Evolutionary conservation across 2,797 vertebrate genomes (phyloP), one percentile per base, ranked within the genome.

Genomic region (Pangasius djambal): DNA sequence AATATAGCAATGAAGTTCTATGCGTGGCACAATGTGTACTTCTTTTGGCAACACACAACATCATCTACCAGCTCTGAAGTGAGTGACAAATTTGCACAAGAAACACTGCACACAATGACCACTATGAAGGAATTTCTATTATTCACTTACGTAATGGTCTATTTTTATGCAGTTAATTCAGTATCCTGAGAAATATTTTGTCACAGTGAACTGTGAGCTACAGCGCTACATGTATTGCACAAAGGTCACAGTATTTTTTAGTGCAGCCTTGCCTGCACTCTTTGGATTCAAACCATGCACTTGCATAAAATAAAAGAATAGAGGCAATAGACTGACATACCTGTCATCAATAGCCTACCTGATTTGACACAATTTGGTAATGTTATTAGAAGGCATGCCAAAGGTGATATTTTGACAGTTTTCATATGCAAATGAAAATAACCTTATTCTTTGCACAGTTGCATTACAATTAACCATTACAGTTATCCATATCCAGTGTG

Each of bases 41-140:
- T 74, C 65, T 88, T 61, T 31, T 74, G 65, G 89, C 79, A 82
- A 82, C 55, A 82, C 79, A 61, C 4, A 22, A 4, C 87, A 91
- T 94, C 93, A 94, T 86, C 92, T 86, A 92, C 48, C 92, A 93
- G 93, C 92, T 89, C 72, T 78, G 5, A 90, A 94, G 94, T 94
- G 93, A 93, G 94, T 94, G 92, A 94, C 91, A 94, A 50, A 75
- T 34, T 10, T 52, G 37, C 72, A 57, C n/a, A 61, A 70, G 55
- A 72, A 84, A n/a, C 16, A 86, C 65, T 0, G 81, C 78, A 57
- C 34, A 72, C 70, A 67, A 61, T 57, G 40, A 86, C 28, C 18
- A 85, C n/a, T 34, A 31, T 34, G 59, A 59, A 85, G 25, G 67
- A 63, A 34, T 77, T 15, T 59, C 2, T 83, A 37, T 78, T 52